A percentile compares a stretch with the other conserved stretches of the same genome.
phyloP scores from a whole-genome alignment of 2,797 vertebrate genomes.

The Premnoplex brunnescens region DNA sequence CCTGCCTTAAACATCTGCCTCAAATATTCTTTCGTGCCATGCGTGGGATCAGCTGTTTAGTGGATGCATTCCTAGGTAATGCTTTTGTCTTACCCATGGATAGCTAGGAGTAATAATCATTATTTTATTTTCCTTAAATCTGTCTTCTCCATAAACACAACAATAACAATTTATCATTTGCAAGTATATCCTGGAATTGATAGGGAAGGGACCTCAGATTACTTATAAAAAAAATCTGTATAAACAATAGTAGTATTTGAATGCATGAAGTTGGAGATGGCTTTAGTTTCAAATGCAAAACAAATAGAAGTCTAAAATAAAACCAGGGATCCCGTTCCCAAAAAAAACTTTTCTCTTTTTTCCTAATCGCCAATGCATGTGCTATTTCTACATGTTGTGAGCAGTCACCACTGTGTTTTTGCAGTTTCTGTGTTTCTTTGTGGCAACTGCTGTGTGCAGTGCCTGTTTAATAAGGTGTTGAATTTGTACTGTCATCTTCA shows the following conservation, averaged over 20 bases:
- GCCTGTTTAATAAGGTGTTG: background rate
- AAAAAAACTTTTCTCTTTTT: background rate
- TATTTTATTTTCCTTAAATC: background rate
- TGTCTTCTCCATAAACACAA: background rate
- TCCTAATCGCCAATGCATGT: background rate
- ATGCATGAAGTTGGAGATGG: background rate
- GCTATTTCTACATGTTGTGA: background rate
- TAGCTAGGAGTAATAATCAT: background rate
- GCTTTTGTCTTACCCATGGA: conserved; percentile 35
- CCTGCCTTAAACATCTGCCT: conserved; percentile 91
- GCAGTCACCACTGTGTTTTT: background rate
- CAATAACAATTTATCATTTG: background rate
- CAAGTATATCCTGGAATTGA: background rate
- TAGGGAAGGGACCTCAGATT: background rate
- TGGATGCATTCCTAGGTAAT: conserved; percentile 93
- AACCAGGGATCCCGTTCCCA: background rate
- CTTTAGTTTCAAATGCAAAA: background rate
- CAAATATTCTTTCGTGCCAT: conserved; percentile 93
- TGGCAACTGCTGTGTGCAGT: background rate
- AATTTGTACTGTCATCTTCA: background rate
- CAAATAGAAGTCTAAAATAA: background rate
- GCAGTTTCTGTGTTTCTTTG: background rate
- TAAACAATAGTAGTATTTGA: background rate
- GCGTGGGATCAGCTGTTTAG: conserved; percentile 89
- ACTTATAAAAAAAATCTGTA: background rate